Conservation (phyloP, 2,797 vertebrate genomes). For the Leptoclinus maculatus region DNA sequence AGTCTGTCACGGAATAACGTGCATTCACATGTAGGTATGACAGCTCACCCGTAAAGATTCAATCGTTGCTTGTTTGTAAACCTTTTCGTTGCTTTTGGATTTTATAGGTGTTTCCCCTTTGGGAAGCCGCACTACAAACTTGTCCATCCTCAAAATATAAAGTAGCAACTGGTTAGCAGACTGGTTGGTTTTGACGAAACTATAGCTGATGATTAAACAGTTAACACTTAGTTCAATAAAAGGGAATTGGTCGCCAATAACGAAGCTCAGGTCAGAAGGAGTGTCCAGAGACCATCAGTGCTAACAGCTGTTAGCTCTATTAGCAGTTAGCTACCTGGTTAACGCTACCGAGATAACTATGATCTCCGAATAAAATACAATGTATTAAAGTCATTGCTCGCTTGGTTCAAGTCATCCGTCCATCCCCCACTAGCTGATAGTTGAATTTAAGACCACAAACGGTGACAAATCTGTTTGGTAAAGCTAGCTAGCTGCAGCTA, state of each 20-base stretch:
- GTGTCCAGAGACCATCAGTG: not conserved
- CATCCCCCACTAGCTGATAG: accelerated
- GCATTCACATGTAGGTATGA: no score
- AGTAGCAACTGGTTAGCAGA: not conserved
- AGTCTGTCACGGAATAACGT: accelerated
- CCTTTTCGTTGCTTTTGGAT: conserved; percentile 71
- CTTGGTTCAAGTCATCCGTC: not conserved
- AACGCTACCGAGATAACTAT: not conserved
- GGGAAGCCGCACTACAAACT: conserved; percentile 86
- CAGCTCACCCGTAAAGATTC: conserved; percentile 89
- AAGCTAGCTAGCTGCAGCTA: conserved; percentile 17
- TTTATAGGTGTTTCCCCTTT: conserved; percentile 69
- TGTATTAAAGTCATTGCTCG: not conserved
- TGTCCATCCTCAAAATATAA: conserved; percentile 84
- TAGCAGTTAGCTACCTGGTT: not conserved
- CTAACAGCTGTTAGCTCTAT: conserved; percentile 6
- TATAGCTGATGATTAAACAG: not conserved
- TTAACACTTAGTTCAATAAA: not conserved
- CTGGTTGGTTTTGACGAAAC: no score
- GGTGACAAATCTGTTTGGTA: not conserved
- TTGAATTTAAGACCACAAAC: accelerated
- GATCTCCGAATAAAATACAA: not conserved
- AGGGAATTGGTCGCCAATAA: not conserved
- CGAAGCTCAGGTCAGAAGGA: not conserved
- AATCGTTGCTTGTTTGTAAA: conserved; percentile 89